These are phyloP conservation scores for Anas bahamensis DNA, from an alignment of 2,797 vertebrate genomes.

Conservation along the genomic window DNA sequence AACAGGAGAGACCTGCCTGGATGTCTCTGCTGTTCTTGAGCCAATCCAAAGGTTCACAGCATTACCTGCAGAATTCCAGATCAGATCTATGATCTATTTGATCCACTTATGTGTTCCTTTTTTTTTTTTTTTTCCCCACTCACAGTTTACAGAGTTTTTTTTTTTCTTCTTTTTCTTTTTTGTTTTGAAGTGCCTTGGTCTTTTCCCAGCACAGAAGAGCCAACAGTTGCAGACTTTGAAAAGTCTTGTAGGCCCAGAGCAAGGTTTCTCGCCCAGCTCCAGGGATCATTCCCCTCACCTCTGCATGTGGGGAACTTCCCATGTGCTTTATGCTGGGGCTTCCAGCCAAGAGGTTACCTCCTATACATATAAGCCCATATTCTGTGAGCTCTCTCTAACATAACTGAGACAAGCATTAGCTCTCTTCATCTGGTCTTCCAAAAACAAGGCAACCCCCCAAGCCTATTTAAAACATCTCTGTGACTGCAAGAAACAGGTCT, in stretches of 20 bases:
- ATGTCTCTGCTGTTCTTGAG: not conserved
- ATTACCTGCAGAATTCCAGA: not conserved
- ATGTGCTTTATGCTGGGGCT: not conserved
- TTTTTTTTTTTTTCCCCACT: not conserved
- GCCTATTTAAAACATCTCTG: not conserved
- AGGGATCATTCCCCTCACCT: not conserved
- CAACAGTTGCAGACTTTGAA: not conserved
- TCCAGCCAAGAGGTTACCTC: not conserved
- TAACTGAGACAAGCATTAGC: not conserved
- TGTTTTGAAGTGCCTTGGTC: not conserved
- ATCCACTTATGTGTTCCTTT: not conserved
- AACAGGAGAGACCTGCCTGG: not conserved
- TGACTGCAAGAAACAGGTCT: not conserved
- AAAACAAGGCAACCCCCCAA: not conserved
- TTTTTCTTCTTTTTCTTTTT: not conserved
- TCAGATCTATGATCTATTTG: not conserved
- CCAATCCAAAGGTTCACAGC: not conserved
- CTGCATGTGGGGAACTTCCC: accelerated
- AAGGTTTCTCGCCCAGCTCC: not conserved
- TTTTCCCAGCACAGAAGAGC: not conserved
- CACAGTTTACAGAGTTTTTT: not conserved
- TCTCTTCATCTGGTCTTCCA: not conserved
- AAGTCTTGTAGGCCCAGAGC: not conserved
- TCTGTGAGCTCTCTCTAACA: not conserved
- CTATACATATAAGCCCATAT: not conserved